These are phyloP conservation scores for Drosophila eohydei DNA, from an alignment of 2,888 invertebrate genomes.

Conservation along the genomic window DNA sequence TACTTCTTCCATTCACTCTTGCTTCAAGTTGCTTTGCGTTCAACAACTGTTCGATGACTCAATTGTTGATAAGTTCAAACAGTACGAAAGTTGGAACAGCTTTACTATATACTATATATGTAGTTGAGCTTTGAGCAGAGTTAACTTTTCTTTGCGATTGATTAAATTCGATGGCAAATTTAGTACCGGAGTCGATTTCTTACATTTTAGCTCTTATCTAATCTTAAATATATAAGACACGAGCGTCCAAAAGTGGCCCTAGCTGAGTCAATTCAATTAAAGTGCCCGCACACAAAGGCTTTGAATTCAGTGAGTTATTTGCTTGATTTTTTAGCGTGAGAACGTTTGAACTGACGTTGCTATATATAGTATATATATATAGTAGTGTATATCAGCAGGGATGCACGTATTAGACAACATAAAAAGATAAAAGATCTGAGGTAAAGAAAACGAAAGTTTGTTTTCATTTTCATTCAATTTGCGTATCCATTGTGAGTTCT, in stretches of 20 bases:
- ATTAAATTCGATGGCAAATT: conserved; percentile 21
- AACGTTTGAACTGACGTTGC: conserved; percentile 6
- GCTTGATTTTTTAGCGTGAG: conserved; percentile 12
- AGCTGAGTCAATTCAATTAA: conserved; percentile 14
- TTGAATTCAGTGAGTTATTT: conserved; percentile 40
- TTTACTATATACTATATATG: neutral
- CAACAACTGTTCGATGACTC: conserved; percentile 16
- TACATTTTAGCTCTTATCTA: conserved; percentile 22
- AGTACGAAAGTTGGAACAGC: conserved; percentile 1
- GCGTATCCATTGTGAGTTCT: conserved; percentile 27
- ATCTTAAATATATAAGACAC: conserved; percentile 17
- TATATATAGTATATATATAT: neutral
- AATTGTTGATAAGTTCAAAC: conserved; percentile 22
- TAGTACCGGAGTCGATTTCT: neutral
- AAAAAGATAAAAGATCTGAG: conserved; percentile 18
- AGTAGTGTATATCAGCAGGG: conserved; percentile 35
- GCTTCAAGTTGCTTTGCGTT: neutral
- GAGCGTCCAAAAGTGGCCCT: conserved; percentile 19
- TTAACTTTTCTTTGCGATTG: conserved; percentile 3
- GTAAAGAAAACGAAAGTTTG: conserved; percentile 45
- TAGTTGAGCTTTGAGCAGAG: conserved; percentile 11
- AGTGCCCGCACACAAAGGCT: conserved; percentile 37
- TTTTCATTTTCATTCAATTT: conserved; percentile 44
- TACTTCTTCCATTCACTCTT: neutral
- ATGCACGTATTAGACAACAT: conserved; percentile 20